Conservation (phyloP, 2,888 invertebrate genomes). For the Liposcelis brunnea region DNA sequence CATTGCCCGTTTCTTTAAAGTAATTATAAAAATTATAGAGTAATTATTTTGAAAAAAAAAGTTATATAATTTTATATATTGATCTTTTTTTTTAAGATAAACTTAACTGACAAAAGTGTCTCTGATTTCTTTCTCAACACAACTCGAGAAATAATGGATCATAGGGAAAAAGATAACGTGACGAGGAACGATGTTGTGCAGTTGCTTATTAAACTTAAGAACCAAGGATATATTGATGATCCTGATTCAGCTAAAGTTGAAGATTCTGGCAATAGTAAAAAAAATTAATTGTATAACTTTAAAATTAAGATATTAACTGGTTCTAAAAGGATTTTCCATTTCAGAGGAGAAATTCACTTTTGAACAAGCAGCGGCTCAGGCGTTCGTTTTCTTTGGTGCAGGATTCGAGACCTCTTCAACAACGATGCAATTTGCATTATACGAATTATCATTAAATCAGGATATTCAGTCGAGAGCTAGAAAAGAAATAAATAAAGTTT, state of each 20-base stretch:
- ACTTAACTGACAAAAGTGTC: background rate
- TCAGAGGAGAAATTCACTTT: conserved; percentile 1
- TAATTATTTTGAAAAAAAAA: no score
- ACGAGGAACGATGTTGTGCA: background rate
- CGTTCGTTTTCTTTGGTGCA: background rate
- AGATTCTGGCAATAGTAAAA: no score
- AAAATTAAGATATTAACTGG: background rate
- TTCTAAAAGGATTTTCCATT: no score
- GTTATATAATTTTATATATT: no score
- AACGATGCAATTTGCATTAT: conserved; percentile 5
- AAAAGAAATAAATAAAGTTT: background rate
- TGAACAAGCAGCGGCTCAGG: conserved; percentile 2
- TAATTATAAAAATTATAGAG: no score
- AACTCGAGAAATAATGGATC: background rate
- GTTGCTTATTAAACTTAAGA: background rate
- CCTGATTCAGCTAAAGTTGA: no score
- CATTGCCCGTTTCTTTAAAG: background rate
- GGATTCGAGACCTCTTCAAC: conserved; percentile 7
- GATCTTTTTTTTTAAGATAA: background rate
- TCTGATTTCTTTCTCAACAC: background rate
- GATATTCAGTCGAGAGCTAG: background rate
- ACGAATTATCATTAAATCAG: background rate
- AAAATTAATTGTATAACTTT: no score
- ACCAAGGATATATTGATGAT: background rate
- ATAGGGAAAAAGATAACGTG: background rate